These are phyloP conservation scores for Acanthisitta chloris DNA, from an alignment of 2,113 vertebrate genomes.

Conservation along the genomic window DNA sequence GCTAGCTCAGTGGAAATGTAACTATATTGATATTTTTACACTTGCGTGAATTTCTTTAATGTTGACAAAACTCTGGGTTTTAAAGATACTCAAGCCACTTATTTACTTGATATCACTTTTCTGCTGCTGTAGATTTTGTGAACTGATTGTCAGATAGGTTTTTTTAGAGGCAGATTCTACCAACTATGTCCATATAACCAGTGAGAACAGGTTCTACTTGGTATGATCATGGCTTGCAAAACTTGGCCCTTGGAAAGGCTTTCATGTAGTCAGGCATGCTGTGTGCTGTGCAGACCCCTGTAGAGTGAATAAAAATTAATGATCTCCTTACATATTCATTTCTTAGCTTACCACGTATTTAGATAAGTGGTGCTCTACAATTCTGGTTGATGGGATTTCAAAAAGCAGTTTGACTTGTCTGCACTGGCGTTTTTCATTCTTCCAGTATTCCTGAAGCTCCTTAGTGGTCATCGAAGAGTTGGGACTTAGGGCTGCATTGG, in stretches of 20 bases:
- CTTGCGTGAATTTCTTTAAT: neutral
- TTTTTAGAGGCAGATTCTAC: neutral
- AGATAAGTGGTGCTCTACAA: constrained; percentile 71
- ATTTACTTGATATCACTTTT: neutral
- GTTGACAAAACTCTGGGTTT: neutral
- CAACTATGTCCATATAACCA: neutral
- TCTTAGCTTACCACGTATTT: constrained; percentile 87
- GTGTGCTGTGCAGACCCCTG: neutral
- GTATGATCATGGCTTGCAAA: neutral
- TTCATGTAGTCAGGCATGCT: constrained; percentile 19
- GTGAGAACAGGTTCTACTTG: neutral
- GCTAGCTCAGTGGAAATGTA: neutral
- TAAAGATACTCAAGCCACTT: neutral
- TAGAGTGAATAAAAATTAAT: constrained; percentile 23
- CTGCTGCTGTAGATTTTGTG: neutral
- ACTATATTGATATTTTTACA: neutral
- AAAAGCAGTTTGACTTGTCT: constrained; percentile 83
- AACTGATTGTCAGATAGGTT: neutral
- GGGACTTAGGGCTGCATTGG: neutral
- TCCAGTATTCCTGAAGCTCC: constrained; percentile 89
- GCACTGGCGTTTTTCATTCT: constrained; percentile 72
- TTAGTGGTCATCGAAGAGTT: constrained; percentile 85
- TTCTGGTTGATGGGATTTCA: constrained; percentile 82
- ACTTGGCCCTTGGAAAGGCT: neutral
- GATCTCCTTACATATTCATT: neutral